Evolutionary conservation across 2,797 vertebrate species (phyloP), one percentile per base, ranked within the genome.

Genomic region (Pitangus sulphuratus): DNA sequence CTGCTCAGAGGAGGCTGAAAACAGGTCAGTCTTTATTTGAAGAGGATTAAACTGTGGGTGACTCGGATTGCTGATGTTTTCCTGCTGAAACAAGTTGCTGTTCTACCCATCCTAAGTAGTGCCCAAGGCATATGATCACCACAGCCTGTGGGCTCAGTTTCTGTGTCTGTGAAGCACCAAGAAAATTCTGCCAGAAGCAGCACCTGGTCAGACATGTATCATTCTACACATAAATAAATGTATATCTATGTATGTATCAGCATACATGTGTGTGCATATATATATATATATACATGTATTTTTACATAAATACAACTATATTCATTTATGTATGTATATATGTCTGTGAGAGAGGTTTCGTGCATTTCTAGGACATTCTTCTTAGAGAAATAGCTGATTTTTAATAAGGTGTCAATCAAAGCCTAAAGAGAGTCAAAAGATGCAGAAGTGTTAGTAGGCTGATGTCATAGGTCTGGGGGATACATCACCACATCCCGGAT

Each of bases 11-110:
- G 45, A 85, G 31, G n/a, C n/a, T 90, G 87, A 78, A 88, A 85
- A 87, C 79, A 96, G 81, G 47, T 75, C 77, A 84, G 45, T 44
- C 84, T 85, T 85, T 93, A 87, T 87, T 76, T 85, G 84, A 72
- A 81, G 72, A 89, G 79, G 50, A 89, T 93, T 86, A 91, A 92
- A 47, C 58, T 58, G 24, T 84, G 54, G 62, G 62, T 93, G 66
- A 91, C 72, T 89, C 0, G 0, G 48, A 75, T 78, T 74, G 62
- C 28, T 76, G 37, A 69, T 53, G 20, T 56, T 84, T 95, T 76
- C 5, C 54, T 71, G 39, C 17, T 78, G 39, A 87, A 92, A 75
- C 0, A 1, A 91, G n/a, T 40, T 76, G 47, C 69, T 92, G 47
- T 47, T 95, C 79, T 47, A 68, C 65, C 33, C 69, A 65, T 42